Base-by-base conservation (phyloP, 2,113 vertebrate species). In the Anser brachyrhynchus region DNA sequence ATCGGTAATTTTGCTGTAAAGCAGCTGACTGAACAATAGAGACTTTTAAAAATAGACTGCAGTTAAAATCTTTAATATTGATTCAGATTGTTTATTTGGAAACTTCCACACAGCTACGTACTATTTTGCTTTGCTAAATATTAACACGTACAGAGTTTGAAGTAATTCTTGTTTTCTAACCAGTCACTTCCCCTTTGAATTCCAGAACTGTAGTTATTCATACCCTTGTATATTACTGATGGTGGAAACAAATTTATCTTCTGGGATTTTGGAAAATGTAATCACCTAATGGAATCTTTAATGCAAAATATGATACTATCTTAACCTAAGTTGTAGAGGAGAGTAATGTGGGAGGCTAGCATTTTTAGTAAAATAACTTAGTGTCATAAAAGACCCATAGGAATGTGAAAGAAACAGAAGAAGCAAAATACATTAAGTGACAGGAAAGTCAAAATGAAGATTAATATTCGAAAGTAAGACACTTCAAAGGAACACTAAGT, bases 1-100 rank as follows among this genome's bases (percentile, higher is more conserved):
- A 91, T 61, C 43, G 16, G 35, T 85, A 74, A 93, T 87, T 92
- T 87, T 95, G 22, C 69, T 91, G 61, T 74, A 73, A 70, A 89
- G 65, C 61, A 86, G 54, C 46, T 80, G 84, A 93, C 20, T 8
- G 67, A 95, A 96, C 65, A 93, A 69, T 9, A 87, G 39, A 35
- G 11, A 87, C 10, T 39, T 80, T 89, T 89, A 66, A 84, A 94
- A 71, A 83, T 5, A 95, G 52, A n/a, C 11, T 85, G 64, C 39
- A 51, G n/a, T 72, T 75, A 84, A 87, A 77, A 80, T 49, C 29
- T 89, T 54, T 86, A 73, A 58, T 66, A 62, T 55, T 69, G 55
- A 71, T 46, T 93, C n/a, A 81, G 31, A 17, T 15, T 93, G 39
- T 62, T 95, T 73, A 76, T 72, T 93, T 57, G 57, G 84, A 90